Evolutionary conservation across 2,888 invertebrate genomes (phyloP).

Genomic region (Chironomus riparius): DNA sequence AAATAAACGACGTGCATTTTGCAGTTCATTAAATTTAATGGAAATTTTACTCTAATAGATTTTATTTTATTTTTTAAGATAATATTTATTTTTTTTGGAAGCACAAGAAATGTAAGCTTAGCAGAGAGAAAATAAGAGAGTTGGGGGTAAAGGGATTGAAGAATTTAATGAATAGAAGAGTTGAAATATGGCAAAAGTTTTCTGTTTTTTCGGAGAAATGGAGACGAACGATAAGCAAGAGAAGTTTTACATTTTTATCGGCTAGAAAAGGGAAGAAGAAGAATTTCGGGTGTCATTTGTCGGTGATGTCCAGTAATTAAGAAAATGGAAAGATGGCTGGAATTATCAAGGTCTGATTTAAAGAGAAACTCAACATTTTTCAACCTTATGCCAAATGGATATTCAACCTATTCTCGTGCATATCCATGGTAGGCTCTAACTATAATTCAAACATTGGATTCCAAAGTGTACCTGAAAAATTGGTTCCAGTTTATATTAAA

Average conservation of each 20-base stretch:
- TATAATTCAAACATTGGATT: too few relatives aligned
- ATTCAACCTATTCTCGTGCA: too few relatives aligned
- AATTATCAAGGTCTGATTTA: too few relatives aligned
- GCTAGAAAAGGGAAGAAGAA: neutral
- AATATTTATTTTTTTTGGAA: neutral
- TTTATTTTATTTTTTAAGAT: neutral
- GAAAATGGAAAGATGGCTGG: too few relatives aligned
- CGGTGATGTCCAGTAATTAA: too few relatives aligned
- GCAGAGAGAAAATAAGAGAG: neutral
- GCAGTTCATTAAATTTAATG: slow-evolving; percentile 25
- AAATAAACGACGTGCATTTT: slow-evolving; percentile 19
- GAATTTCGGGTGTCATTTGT: too few relatives aligned
- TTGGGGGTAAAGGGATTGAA: neutral
- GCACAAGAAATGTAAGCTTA: neutral
- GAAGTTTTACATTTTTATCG: slow-evolving; percentile 12
- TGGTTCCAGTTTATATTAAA: too few relatives aligned
- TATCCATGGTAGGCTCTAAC: too few relatives aligned
- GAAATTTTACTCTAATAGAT: slow-evolving; percentile 20
- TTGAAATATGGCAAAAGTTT: slow-evolving; percentile 18
- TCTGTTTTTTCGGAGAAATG: neutral
- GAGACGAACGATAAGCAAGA: slow-evolving; percentile 3
- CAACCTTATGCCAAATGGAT: too few relatives aligned
- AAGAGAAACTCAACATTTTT: too few relatives aligned
- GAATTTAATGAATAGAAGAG: slow-evolving; percentile 14
- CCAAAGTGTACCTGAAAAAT: too few relatives aligned